Conservation (phyloP, 2,888 invertebrate species). For the Globia sparganii region DNA sequence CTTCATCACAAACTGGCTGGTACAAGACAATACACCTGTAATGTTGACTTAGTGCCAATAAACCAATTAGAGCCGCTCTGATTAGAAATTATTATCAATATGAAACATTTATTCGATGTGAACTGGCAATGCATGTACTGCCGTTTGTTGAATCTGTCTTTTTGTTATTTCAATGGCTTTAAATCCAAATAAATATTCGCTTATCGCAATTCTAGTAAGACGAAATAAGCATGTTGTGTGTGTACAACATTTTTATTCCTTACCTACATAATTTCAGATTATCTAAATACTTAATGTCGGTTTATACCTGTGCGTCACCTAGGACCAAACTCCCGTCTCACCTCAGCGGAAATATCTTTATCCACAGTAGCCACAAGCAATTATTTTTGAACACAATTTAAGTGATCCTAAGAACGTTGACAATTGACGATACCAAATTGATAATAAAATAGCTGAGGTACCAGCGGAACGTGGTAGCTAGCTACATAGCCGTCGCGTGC, state of each 20-base stretch:
- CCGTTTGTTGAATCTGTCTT: neutral
- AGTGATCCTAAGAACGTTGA: constrained; percentile 55
- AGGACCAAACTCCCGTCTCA: neutral
- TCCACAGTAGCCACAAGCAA: constrained; percentile 18
- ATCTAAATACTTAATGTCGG: neutral
- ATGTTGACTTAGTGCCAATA: constrained; percentile 51
- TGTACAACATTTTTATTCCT: neutral
- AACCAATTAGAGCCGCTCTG: constrained; percentile 36
- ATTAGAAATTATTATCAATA: constrained; percentile 42
- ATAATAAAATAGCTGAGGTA: constrained; percentile 44
- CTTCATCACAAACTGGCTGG: constrained; percentile 33
- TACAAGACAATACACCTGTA: constrained; percentile 59
- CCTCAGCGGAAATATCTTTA: neutral
- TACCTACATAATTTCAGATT: neutral
- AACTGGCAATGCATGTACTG: neutral
- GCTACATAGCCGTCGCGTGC: constrained; percentile 36
- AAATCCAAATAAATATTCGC: too few species aligned
- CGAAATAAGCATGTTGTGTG: neutral
- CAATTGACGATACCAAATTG: constrained; percentile 60
- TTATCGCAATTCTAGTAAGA: neutral
- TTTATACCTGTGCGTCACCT: neutral
- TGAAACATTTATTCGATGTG: constrained; percentile 25
- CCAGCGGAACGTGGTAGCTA: constrained; percentile 25
- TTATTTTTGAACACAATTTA: constrained; percentile 50
- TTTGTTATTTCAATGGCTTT: neutral